Percentiles rank a stretch among this genome's conserved stretches.
phyloP scores from a whole-genome alignment of 2,888 invertebrate species.

The Caenorhabditis auriculariae region DNA sequence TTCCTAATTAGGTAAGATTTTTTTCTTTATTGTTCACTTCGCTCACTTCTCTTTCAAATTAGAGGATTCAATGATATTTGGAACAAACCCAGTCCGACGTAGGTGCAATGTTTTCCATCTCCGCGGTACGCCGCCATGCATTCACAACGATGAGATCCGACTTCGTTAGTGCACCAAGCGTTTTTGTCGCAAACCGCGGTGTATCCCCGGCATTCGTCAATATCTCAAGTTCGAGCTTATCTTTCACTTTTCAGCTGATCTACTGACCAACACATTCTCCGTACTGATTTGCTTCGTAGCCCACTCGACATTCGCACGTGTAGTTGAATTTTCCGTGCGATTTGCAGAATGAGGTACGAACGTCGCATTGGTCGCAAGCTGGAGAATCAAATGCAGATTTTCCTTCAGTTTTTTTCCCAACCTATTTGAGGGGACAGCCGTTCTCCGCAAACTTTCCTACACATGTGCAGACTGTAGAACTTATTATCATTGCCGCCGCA shows the following conservation, averaged over 20 bases:
- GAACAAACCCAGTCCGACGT: slow-evolving; percentile 50
- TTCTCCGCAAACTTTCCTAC: slow-evolving; percentile 57
- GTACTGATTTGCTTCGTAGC: slow-evolving; percentile 46
- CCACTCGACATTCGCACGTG: slow-evolving; percentile 55
- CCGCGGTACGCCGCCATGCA: slow-evolving; percentile 58
- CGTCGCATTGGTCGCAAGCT: slow-evolving; percentile 55
- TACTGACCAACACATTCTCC: slow-evolving; percentile 52
- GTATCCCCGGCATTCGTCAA: slow-evolving; percentile 53
- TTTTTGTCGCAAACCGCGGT: slow-evolving; percentile 51
- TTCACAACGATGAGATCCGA: slow-evolving; percentile 49
- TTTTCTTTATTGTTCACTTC: no score
- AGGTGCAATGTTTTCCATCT: slow-evolving; percentile 51
- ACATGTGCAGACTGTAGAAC: slow-evolving; percentile 56
- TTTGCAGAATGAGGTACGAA: slow-evolving; percentile 54
- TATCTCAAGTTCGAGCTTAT: slow-evolving; percentile 32
- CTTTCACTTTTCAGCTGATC: neutral
- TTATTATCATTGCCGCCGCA: slow-evolving; percentile 59
- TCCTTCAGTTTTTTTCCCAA: slow-evolving; percentile 7
- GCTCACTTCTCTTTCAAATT: neutral
- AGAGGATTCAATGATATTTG: no score
- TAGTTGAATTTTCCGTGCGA: slow-evolving; percentile 55
- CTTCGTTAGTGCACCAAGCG: slow-evolving; percentile 55
- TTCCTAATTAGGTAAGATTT: no score
- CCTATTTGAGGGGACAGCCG: slow-evolving; percentile 56
- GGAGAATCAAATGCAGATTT: slow-evolving; percentile 1